phyloP scores from a whole-genome alignment of 2,797 vertebrate species.

The Eupleurogrammus muticus region DNA sequence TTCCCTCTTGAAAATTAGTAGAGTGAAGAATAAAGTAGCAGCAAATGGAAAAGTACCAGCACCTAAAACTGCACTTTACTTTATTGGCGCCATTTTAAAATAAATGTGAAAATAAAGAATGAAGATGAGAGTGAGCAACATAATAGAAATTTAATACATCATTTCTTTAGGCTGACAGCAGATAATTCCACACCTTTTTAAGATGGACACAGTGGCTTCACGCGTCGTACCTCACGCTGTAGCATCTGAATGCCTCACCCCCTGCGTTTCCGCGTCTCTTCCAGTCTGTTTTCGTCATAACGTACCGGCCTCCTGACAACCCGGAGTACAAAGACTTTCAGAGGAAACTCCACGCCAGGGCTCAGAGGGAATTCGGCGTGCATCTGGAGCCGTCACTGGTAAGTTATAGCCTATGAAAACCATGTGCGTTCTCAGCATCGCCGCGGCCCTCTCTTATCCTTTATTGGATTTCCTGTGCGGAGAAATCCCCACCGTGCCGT shows the following conservation, averaged over 20 bases:
- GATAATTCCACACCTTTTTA: background rate
- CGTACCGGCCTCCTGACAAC: slow-evolving; percentile 93
- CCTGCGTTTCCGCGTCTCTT: slow-evolving; percentile 36
- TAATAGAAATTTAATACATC: background rate
- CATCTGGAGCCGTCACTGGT: slow-evolving; percentile 93
- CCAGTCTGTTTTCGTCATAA: slow-evolving; percentile 95
- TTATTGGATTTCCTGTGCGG: slow-evolving; percentile 21
- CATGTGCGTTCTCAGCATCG: slow-evolving; percentile 1
- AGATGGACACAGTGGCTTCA: too few species aligned
- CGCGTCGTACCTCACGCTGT: background rate
- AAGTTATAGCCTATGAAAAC: slow-evolving; percentile 63
- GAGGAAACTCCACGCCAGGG: slow-evolving; percentile 89
- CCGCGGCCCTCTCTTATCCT: slow-evolving; percentile 41
- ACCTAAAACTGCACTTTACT: too few species aligned
- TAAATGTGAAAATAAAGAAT: background rate
- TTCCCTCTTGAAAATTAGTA: too few species aligned
- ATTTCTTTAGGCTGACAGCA: too few species aligned
- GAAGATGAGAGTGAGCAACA: background rate
- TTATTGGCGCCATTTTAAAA: background rate
- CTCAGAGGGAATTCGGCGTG: slow-evolving; percentile 89
- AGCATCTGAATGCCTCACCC: background rate
- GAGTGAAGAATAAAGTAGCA: too few species aligned
- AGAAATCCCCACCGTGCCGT: slow-evolving; percentile 27
- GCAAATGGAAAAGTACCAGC: too few species aligned
- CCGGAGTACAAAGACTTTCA: slow-evolving; percentile 92